These are phyloP conservation scores for human (Homo sapiens) DNA, from an alignment of 2,113 vertebrate genomes.

Conservation along the genomic window DNA sequence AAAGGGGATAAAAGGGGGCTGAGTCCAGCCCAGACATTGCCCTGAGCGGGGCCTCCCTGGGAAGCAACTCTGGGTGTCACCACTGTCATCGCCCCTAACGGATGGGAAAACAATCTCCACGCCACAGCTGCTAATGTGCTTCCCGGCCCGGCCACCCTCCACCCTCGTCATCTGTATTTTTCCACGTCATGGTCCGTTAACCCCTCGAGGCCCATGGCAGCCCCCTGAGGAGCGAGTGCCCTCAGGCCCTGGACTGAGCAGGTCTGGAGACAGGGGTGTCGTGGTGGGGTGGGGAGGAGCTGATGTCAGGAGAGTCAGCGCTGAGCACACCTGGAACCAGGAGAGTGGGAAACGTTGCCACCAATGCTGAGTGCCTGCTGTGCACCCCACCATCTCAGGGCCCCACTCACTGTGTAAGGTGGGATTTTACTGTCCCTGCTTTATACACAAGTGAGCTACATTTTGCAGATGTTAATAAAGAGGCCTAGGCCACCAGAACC, in stretches of 20 bases:
- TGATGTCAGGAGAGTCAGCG: background rate
- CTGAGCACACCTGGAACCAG: background rate
- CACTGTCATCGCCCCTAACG: background rate
- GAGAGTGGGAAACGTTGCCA: no score
- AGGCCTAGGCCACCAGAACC: background rate
- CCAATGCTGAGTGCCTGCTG: no score
- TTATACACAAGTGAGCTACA: background rate
- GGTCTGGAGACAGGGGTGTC: background rate
- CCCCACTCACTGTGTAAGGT: background rate
- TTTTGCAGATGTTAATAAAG: background rate
- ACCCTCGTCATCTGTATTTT: slow-evolving; percentile 1
- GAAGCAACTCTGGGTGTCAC: no score
- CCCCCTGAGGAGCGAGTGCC: background rate
- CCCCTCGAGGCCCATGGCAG: background rate
- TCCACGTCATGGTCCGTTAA: slow-evolving; percentile 30
- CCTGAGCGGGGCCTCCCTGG: background rate
- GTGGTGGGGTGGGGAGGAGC: background rate
- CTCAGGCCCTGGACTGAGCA: no score
- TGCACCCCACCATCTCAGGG: no score
- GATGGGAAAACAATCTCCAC: background rate
- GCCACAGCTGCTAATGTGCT: slow-evolving; percentile 31
- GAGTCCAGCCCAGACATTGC: background rate
- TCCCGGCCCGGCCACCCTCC: background rate
- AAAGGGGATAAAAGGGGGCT: background rate
- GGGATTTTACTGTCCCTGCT: no score